phyloP scores from a whole-genome alignment of 35 echinoderm and acorn worm species.

The Heliocidaris erythrogramma region DNA sequence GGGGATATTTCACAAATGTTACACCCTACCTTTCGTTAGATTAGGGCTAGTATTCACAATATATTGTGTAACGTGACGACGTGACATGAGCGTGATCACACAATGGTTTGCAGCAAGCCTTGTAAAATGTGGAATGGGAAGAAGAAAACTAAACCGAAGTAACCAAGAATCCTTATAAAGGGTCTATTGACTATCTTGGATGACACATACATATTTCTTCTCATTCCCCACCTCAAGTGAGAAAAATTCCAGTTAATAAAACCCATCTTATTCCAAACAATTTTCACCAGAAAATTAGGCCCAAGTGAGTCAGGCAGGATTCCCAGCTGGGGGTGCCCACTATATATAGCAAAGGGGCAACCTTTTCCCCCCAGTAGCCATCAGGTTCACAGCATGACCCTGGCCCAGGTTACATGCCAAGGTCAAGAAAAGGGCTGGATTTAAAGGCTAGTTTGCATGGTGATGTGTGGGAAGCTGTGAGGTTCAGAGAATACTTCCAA shows the following conservation, averaged over 20 bases:
- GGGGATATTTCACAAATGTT: too few relatives aligned
- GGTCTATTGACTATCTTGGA: neutral
- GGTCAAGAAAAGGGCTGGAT: neutral
- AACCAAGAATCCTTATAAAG: neutral
- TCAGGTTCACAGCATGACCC: slow-evolving; percentile 1
- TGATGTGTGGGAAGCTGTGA: neutral
- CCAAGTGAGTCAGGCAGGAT: slow-evolving; percentile 8
- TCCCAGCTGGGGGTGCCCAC: neutral
- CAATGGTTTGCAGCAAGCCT: too few relatives aligned
- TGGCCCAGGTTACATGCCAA: neutral
- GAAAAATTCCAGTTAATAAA: slow-evolving; percentile 14
- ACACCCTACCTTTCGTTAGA: too few relatives aligned
- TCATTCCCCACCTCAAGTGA: neutral
- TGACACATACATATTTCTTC: neutral
- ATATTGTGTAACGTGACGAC: too few relatives aligned
- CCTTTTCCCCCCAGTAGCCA: neutral
- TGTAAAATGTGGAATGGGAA: too few relatives aligned
- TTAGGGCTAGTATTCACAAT: too few relatives aligned
- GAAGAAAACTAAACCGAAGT: too few relatives aligned
- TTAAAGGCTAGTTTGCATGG: neutral
- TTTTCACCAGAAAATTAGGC: neutral
- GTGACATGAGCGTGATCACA: too few relatives aligned
- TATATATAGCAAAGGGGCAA: neutral
- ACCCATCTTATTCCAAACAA: neutral
- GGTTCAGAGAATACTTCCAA: neutral